Percentiles rank a stretch among this genome's conserved stretches.
Conservation (phyloP, 2,113 vertebrate genomes). For the Pelvicachromis taeniatus region DNA sequence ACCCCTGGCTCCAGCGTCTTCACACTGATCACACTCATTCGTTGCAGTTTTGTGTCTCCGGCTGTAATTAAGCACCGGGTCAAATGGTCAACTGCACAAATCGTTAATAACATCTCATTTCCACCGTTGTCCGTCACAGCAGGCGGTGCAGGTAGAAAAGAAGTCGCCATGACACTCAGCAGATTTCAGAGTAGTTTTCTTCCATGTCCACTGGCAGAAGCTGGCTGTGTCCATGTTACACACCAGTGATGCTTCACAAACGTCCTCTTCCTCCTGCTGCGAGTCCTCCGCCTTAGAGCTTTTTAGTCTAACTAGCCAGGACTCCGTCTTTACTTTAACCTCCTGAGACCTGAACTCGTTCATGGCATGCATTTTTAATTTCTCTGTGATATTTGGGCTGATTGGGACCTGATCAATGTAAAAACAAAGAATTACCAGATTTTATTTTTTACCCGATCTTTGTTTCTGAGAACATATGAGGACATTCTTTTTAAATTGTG, state of each 20-base stretch:
- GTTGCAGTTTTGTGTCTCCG: fast-evolving
- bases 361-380: too few relatives aligned
- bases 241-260: background rate
- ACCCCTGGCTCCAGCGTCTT: background rate
- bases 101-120: background rate
- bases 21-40: background rate
- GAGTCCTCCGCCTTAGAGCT: background rate
- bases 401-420: too few relatives aligned
- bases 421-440: too few relatives aligned
- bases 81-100: background rate
- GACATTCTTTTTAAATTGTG: too few relatives aligned
- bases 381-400: too few relatives aligned
- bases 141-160: background rate
- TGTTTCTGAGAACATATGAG: too few relatives aligned
- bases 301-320: too few relatives aligned
- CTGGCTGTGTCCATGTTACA: background rate
- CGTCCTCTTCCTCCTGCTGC: background rate
- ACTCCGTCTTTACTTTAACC: background rate
- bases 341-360: too few relatives aligned
- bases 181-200: background rate
- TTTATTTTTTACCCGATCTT: too few relatives aligned
- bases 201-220: background rate
- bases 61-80: background rate
- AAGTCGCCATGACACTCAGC: background rate
- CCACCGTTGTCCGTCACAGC: background rate